A percentile compares a stretch with the other conserved stretches of the same genome.
phyloP scores from a whole-genome alignment of 2,113 vertebrate species.

The Phodopus roborovskii region DNA sequence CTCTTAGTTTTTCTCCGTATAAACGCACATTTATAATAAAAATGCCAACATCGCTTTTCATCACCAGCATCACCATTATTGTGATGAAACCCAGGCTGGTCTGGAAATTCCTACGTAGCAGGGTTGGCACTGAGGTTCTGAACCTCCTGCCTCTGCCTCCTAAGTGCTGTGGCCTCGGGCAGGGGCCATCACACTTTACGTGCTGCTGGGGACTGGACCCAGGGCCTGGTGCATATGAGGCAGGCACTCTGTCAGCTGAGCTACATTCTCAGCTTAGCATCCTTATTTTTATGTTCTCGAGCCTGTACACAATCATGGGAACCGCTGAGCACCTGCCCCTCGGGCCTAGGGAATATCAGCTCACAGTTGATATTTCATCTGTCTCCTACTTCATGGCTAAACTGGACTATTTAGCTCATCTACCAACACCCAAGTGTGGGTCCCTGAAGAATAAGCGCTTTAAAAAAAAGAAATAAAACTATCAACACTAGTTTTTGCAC shows the following conservation, averaged over 20 bases:
- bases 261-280: background rate
- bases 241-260: background rate
- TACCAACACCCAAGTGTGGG: background rate
- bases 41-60: background rate
- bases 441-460: background rate
- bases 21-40: background rate
- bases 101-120: background rate
- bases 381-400: background rate
- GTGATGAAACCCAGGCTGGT: background rate
- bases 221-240: background rate
- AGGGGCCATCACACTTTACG: accelerated
- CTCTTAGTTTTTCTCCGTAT: background rate
- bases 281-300: background rate
- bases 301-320: background rate
- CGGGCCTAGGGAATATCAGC: background rate
- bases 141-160: background rate
- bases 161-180: background rate
- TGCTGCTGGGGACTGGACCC: background rate
- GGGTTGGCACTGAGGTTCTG: background rate
- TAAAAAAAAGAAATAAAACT: background rate
- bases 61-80: background rate
- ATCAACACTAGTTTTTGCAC: background rate
- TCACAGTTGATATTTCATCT: background rate
- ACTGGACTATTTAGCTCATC: background rate
- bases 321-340: accelerated